Percentiles rank a stretch among this genome's conserved stretches.
Evolutionary conservation across 2,113 vertebrate species (phyloP).

Genomic region (Ochotona princeps): DNA sequence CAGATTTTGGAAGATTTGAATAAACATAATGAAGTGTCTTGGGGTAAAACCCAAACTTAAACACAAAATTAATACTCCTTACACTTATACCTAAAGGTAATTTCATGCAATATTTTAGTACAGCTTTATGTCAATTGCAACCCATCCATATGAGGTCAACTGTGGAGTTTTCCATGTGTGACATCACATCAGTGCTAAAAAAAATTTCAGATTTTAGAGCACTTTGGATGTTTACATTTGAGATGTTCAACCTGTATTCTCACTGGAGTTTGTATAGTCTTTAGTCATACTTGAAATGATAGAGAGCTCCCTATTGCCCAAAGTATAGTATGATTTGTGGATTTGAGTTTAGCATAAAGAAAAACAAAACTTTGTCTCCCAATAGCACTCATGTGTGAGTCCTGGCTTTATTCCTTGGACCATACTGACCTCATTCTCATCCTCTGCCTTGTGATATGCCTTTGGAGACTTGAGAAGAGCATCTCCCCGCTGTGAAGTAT

Average conservation of each 20-base stretch:
- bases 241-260: neutral
- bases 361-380: neutral
- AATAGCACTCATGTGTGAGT: neutral
- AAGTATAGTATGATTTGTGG: neutral
- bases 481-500: neutral
- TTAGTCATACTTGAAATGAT: neutral
- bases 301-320: neutral
- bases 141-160: neutral
- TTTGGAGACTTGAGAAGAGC: neutral
- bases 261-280: neutral
- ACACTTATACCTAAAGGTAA: neutral
- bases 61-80: neutral
- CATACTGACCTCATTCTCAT: neutral
- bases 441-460: neutral
- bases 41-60: neutral
- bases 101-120: neutral
- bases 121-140: neutral
- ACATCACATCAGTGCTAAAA: neutral
- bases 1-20: neutral
- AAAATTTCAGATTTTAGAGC: neutral
- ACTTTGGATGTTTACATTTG: neutral
- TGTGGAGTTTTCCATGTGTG: neutral
- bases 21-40: neutral
- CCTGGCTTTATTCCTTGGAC: constrained; percentile 16
- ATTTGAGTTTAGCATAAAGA: constrained; percentile 16